Evolutionary conservation across 2,888 invertebrate genomes (phyloP), one percentile per base, ranked within the genome.

Genomic region (Folsomia candida): DNA sequence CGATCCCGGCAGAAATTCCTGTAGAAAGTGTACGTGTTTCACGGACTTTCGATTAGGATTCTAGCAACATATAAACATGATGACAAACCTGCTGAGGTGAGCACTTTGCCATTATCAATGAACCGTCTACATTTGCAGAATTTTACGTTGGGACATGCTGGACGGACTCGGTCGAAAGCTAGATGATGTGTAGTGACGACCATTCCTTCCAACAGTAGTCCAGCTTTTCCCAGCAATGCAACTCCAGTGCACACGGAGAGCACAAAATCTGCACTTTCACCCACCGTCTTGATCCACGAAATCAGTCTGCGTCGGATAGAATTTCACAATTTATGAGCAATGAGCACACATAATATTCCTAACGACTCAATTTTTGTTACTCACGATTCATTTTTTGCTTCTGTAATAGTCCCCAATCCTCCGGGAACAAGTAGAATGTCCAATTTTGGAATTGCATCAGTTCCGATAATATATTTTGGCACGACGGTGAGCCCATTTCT

Each of bases 1-100:
- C 63, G 18, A 64, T 64, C n/a, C 63, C 63, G 11, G 63, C 63
- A 22, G 63, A 64, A 29, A 64, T 64, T 22, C 63, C 63, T 64
- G 22, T 28, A 20, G 27, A 51, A n/a, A n/a, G n/a, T n/a, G n/a
- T n/a, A n/a, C n/a, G n/a, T n/a, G n/a, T n/a, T n/a, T n/a, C n/a
- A 57, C 22, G 20, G 22, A 57, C n/a, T n/a, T n/a, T n/a, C n/a
- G n/a, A n/a, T n/a, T n/a, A n/a, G n/a, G n/a, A n/a, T n/a, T n/a
- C n/a, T n/a, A n/a, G n/a, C n/a, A n/a, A n/a, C n/a, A n/a, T n/a
- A 54, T 22, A 54, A 54, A 14, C 22, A 54, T 22, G 6, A 14
- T 18, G 18, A 11, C 54, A 54, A 24, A 66, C 63, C 63, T 29
- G 63, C 63, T 2, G 63, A 64, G 9, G 63, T 64, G 22, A 64